Conservation (phyloP, 2,797 vertebrate genomes). For the Heliangelus exortis region DNA sequence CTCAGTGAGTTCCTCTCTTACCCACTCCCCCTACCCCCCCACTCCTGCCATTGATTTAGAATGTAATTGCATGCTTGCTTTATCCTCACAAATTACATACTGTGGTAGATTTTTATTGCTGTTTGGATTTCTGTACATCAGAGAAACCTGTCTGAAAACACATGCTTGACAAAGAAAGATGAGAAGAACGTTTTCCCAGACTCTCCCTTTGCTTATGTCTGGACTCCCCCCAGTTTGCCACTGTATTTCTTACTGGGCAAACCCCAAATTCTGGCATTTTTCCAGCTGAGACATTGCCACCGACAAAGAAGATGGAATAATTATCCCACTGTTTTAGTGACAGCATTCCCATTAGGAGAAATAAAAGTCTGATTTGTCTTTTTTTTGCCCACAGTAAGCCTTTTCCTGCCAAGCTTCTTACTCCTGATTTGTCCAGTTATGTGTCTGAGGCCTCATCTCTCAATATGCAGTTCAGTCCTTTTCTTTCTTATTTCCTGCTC, state of each 20-base stretch:
- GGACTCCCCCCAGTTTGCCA: neutral
- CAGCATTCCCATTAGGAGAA: neutral
- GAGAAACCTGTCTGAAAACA: neutral
- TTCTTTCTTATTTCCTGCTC: neutral
- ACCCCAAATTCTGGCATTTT: neutral
- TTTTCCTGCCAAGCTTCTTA: neutral
- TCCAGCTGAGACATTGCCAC: neutral
- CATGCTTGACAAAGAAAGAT: neutral
- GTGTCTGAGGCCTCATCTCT: neutral
- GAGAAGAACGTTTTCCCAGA: neutral
- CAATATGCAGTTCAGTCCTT: neutral
- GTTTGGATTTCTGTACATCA: neutral
- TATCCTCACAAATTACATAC: neutral
- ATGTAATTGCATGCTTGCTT: neutral
- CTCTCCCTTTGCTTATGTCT: neutral
- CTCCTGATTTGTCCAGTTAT: neutral
- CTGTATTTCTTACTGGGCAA: neutral
- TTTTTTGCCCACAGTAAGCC: neutral
- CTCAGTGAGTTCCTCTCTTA: neutral
- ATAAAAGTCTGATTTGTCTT: neutral
- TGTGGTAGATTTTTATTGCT: neutral
- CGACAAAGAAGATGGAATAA: neutral
- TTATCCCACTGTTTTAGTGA: conserved; percentile 5
- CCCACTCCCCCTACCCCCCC: accelerated
- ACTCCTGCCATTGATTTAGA: neutral